Conservation (phyloP, 2,888 invertebrate genomes). For the Hecatera dysodea region DNA sequence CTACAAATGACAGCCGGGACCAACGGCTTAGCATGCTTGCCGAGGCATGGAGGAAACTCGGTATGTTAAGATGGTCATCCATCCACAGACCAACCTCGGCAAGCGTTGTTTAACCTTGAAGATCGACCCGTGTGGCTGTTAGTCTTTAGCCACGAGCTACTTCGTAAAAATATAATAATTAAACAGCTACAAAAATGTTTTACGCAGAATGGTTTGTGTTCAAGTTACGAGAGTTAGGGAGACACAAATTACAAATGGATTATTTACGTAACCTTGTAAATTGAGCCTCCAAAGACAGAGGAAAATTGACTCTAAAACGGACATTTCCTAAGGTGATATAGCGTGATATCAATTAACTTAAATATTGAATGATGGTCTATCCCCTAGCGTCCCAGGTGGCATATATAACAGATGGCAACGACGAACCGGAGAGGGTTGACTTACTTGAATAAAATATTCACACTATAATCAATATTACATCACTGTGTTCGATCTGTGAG, state of each 20-base stretch:
- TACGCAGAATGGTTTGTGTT: too few species aligned
- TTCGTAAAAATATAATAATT: too few species aligned
- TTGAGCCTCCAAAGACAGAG: not conserved
- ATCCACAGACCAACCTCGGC: too few species aligned
- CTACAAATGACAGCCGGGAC: too few species aligned
- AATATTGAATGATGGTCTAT: constrained; percentile 48
- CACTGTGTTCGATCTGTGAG: not conserved
- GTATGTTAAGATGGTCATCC: too few species aligned
- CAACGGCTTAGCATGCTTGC: too few species aligned
- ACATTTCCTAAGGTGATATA: constrained; percentile 2
- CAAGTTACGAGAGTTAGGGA: too few species aligned
- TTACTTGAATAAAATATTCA: constrained; percentile 24
- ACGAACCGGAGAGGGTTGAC: constrained; percentile 14
- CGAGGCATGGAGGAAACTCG: too few species aligned
- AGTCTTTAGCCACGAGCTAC: too few species aligned
- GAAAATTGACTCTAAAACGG: constrained; percentile 14
- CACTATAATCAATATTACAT: constrained; percentile 30
- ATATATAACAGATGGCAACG: constrained; percentile 5
- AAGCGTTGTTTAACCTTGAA: too few species aligned
- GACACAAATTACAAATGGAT: not conserved
- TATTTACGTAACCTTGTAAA: not conserved
- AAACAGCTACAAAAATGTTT: too few species aligned
- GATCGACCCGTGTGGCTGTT: too few species aligned
- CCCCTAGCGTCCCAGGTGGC: constrained; percentile 35
- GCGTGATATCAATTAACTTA: constrained; percentile 32